Evolutionary conservation across 1,140 invertebrate genomes (phyloP).

Genomic region (Euwallacea fornicatus): DNA sequence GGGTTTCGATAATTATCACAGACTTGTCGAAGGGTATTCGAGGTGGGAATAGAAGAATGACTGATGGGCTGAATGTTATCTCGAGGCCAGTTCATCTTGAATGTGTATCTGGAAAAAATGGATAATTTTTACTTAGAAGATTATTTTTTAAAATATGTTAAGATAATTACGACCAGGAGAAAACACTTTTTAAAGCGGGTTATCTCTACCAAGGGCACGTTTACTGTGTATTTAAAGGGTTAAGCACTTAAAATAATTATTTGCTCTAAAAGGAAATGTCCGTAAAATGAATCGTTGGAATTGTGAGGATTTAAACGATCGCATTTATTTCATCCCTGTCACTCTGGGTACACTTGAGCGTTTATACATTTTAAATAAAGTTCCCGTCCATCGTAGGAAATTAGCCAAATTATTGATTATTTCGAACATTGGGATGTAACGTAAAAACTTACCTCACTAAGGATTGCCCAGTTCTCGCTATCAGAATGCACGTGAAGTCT

Average conservation of each 20-base stretch:
- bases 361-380: no score
- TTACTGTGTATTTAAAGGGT: no score
- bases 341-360: no score
- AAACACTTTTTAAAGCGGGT: no score
- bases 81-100: constrained; percentile 47
- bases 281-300: background rate
- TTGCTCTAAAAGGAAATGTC: background rate
- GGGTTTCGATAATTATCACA: constrained; percentile 32
- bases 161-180: no score
- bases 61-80: constrained; percentile 46
- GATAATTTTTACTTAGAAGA: constrained; percentile 10
- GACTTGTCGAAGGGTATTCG: constrained; percentile 44
- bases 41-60: background rate
- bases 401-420: background rate
- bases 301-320: background rate
- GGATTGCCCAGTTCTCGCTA: constrained; percentile 86
- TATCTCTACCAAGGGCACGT: no score
- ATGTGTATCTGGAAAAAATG: constrained; percentile 46
- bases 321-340: background rate
- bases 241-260: background rate
- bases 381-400: background rate
- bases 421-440: background rate
- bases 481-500: constrained; percentile 77
- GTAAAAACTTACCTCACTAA: constrained; percentile 73
- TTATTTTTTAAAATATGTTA: background rate